A percentile compares a stretch with the other conserved stretches of the same genome.
These are phyloP conservation scores for Gisinianus flammeolus DNA, from an alignment of 2,888 invertebrate genomes.

Conservation along the genomic window DNA sequence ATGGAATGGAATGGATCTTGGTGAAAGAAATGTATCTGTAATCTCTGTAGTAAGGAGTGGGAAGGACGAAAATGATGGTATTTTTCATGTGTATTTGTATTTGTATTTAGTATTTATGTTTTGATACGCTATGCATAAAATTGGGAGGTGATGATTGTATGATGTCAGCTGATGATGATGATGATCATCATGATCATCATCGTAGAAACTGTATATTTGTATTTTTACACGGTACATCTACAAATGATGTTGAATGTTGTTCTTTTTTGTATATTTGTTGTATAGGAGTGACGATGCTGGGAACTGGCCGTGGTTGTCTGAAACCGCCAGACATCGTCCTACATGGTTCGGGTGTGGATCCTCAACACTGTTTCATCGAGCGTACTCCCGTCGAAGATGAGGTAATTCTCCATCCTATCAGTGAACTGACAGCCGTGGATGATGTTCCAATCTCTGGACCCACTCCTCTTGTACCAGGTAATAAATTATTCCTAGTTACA, in stretches of 20 bases:
- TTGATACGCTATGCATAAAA: not conserved
- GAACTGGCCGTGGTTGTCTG: conserved; percentile 67
- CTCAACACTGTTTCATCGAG: conserved; percentile 85
- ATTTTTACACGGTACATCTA: no score
- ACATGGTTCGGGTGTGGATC: conserved; percentile 83
- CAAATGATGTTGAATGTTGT: not conserved
- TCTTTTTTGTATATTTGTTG: not conserved
- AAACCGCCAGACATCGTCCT: conserved; percentile 82
- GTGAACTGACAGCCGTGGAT: conserved; percentile 74
- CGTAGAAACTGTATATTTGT: no score
- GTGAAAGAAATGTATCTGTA: no score
- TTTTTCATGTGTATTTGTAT: no score
- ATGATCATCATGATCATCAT: no score
- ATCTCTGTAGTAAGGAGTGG: no score
- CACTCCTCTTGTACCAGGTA: conserved; percentile 82
- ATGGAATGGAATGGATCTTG: no score
- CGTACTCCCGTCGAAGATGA: conserved; percentile 72
- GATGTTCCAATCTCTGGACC: conserved; percentile 74
- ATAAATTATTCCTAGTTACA: conserved; percentile 30
- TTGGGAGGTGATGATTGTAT: no score
- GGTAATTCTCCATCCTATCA: conserved; percentile 80
- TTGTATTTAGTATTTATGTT: not conserved
- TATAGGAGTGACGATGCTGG: conserved; percentile 81
- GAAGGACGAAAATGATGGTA: no score
- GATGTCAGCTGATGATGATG: no score